Percentiles rank a stretch among this genome's conserved stretches.
Evolutionary conservation across 2,113 vertebrate genomes (phyloP).

Genomic region (Phalacrocorax pelagicus): DNA sequence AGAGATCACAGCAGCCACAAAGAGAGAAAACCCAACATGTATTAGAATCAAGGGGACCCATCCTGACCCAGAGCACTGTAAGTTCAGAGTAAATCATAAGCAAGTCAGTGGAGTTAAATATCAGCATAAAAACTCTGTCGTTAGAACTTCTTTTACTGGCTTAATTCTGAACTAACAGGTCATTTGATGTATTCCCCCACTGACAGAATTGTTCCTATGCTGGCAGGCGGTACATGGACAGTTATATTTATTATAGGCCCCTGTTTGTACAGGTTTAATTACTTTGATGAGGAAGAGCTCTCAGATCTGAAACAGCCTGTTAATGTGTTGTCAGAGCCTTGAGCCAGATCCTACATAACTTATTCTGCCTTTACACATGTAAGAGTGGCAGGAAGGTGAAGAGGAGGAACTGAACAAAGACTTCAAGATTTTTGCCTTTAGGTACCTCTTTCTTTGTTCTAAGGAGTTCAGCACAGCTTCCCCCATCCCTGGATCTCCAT

Average conservation of each 20-base stretch:
- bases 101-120: background rate
- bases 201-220: background rate
- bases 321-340: background rate
- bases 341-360: background rate
- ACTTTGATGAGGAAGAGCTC: background rate
- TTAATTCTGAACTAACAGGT: background rate
- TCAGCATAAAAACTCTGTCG: background rate
- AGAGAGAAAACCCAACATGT: background rate
- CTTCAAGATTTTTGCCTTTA: background rate
- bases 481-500: background rate
- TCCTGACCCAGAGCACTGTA: background rate
- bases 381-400: background rate
- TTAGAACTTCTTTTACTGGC: background rate
- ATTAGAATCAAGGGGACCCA: background rate
- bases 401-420: background rate
- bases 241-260: background rate
- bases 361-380: background rate
- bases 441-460: background rate
- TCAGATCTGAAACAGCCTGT: background rate
- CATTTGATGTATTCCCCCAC: background rate
- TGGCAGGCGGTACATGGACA: background rate
- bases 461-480: background rate
- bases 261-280: background rate
- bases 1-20: conserved; percentile 48
- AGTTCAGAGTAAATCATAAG: background rate